Evolutionary conservation across 2,888 invertebrate genomes (phyloP).

Genomic region (Cephonodes hylas): DNA sequence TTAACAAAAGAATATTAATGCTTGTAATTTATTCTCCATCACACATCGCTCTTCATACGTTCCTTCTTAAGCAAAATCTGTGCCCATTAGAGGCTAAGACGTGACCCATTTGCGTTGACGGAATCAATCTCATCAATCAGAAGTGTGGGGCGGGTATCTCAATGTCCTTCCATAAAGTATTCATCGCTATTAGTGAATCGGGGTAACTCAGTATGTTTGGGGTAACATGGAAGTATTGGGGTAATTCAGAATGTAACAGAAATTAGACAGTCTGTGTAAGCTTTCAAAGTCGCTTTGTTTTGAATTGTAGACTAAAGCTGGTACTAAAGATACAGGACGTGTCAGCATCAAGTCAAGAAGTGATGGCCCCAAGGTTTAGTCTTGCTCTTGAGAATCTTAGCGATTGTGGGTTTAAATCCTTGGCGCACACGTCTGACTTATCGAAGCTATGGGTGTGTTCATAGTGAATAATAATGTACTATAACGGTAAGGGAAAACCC

Average conservation of each 20-base stretch:
- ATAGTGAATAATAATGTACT: no score
- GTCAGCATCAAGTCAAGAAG: no score
- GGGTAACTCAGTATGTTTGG: not conserved
- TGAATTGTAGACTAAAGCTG: no score
- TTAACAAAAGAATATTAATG: not conserved
- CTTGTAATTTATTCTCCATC: not conserved
- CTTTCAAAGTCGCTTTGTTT: not conserved
- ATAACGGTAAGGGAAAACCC: no score
- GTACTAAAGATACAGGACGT: no score
- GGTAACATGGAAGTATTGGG: not conserved
- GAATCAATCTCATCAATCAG: conserved; percentile 1
- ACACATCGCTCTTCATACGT: not conserved
- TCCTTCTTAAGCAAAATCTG: not conserved
- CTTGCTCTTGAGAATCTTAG: no score
- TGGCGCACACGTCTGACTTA: no score
- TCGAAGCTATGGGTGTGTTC: no score
- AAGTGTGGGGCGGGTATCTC: not conserved
- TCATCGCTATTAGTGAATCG: not conserved
- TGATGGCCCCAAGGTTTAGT: no score
- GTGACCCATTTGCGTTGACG: conserved; percentile 1
- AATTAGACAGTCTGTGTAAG: not conserved
- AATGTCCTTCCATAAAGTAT: not conserved
- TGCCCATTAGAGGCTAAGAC: not conserved
- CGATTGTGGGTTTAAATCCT: no score
- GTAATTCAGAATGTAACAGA: not conserved